Conservation (phyloP, 1,140 invertebrate genomes). For the Meloidogyne hapla region DNA sequence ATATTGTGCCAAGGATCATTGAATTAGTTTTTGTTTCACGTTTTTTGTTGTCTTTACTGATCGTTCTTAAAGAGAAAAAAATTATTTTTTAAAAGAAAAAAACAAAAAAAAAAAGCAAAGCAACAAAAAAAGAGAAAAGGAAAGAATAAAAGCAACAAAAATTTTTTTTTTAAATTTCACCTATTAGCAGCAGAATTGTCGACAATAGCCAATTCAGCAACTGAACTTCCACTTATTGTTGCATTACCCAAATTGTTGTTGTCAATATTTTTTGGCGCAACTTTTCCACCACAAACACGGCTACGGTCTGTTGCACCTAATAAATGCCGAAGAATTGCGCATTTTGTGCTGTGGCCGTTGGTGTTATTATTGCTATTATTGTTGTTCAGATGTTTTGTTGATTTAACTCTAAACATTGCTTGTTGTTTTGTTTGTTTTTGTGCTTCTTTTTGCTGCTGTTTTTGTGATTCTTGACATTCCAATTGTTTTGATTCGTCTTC, state of each 20-base stretch:
- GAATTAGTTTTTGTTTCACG: slow-evolving; percentile 32
- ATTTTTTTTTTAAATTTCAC: neutral
- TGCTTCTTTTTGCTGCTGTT: neutral
- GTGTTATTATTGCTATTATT: neutral
- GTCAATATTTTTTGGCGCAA: slow-evolving; percentile 17
- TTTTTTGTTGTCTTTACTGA: slow-evolving; percentile 27
- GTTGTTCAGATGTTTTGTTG: neutral
- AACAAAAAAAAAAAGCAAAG: neutral
- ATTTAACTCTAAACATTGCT: slow-evolving; percentile 7
- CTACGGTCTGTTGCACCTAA: slow-evolving; percentile 17
- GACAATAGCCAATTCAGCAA: neutral
- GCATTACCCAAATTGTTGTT: neutral
- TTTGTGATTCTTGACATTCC: neutral
- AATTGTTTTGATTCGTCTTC: neutral
- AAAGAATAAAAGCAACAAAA: neutral
- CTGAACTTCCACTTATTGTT: neutral
- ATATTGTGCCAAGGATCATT: slow-evolving; percentile 30
- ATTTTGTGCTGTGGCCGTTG: neutral
- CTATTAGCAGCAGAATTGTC: neutral
- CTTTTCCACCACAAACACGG: slow-evolving; percentile 14
- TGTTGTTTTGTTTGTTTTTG: neutral
- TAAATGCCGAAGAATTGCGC: slow-evolving; percentile 17
- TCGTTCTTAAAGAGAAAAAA: neutral
- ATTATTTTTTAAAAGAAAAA: neutral
- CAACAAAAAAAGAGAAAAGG: neutral